A percentile compares a stretch with the other conserved stretches of the same genome.
Conservation (phyloP, 2,113 vertebrate genomes). For the Lonchura striata region DNA sequence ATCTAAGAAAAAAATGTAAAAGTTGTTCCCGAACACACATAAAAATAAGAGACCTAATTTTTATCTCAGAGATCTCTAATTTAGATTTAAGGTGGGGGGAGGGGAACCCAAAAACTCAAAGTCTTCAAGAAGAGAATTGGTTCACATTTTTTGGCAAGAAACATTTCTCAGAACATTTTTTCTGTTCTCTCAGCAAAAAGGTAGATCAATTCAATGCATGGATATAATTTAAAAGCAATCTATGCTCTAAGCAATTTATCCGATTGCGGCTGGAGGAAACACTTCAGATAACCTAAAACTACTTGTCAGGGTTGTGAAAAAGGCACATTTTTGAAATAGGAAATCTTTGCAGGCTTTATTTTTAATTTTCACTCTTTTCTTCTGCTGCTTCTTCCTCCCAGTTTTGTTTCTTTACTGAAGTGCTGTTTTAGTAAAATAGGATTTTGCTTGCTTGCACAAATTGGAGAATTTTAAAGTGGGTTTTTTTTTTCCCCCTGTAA, state of each 20-base stretch:
- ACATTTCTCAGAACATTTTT: neutral
- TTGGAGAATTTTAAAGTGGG: neutral
- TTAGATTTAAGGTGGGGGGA: neutral
- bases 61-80: neutral
- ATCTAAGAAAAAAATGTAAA: neutral
- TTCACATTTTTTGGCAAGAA: neutral
- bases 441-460: neutral
- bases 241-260: neutral
- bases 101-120: neutral
- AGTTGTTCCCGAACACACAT: neutral
- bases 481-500: neutral
- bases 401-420: neutral
- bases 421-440: neutral
- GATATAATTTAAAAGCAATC: slow-evolving; percentile 22
- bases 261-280: neutral
- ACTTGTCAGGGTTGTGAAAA: neutral
- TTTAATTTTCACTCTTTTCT: neutral
- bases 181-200: slow-evolving; percentile 16
- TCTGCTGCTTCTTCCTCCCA: neutral
- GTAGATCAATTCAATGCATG: neutral
- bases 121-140: neutral
- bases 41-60: neutral
- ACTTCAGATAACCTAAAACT: neutral
- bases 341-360: neutral
- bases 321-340: neutral